A percentile compares a stretch with the other conserved stretches of the same genome.
phyloP scores from a whole-genome alignment of 92 coral and sea anemone genomes.

The Desmophyllum pertusum region DNA sequence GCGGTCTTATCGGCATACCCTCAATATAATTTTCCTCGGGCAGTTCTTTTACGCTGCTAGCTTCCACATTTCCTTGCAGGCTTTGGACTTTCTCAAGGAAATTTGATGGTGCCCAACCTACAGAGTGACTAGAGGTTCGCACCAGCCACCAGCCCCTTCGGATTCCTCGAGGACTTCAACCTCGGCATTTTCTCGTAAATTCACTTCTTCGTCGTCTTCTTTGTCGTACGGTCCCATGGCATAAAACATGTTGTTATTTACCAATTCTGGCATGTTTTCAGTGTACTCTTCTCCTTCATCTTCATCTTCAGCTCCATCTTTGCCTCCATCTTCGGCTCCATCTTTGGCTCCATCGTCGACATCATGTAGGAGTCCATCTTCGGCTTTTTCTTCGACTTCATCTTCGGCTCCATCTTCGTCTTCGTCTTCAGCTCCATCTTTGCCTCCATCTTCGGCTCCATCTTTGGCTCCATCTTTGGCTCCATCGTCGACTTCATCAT shows the following conservation, averaged over 20 bases:
- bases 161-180: conserved; percentile 84
- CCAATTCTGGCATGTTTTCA: conserved; percentile 29
- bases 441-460: too few species aligned
- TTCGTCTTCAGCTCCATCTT: too few species aligned
- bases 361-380: too few species aligned
- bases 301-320: too few species aligned
- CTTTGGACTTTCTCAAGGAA: conserved; percentile 69
- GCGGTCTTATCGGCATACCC: conserved; percentile 52
- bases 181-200: conserved; percentile 69
- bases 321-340: background rate
- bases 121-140: conserved; percentile 71
- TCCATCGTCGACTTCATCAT: too few species aligned
- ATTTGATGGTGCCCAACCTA: conserved; percentile 99
- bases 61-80: conserved; percentile 15
- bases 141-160: conserved; percentile 98
- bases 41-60: background rate
- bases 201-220: conserved; percentile 71
- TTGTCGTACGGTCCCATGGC: conserved; percentile 74
- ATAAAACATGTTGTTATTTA: conserved; percentile 22
- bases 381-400: too few species aligned
- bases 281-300: conserved; percentile 29
- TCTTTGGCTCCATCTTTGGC: too few species aligned
- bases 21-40: background rate
- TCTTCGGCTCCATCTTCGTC: too few species aligned
- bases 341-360: conserved; percentile 1